A percentile compares a stretch with the other conserved stretches of the same genome.
These are phyloP conservation scores for Ochotona princeps DNA, from an alignment of 2,113 vertebrate genomes.

Conservation along the genomic window DNA sequence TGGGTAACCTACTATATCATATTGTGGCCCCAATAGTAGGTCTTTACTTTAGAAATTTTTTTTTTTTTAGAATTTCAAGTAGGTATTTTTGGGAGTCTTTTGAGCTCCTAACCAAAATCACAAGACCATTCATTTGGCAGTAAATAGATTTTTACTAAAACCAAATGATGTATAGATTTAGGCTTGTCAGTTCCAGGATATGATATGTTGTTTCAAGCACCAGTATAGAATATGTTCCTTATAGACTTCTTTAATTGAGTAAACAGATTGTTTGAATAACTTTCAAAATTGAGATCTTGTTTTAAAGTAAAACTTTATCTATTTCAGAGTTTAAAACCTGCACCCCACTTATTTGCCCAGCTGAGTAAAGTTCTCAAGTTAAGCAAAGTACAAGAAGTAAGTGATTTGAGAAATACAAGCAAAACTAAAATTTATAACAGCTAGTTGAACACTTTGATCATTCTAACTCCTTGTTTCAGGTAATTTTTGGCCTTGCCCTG, in stretches of 20 bases:
- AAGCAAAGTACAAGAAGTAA: conserved; percentile 99
- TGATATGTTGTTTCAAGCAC: background rate
- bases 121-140: background rate
- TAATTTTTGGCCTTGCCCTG: conserved; percentile 98
- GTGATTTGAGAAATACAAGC: conserved; percentile 78
- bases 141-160: conserved; percentile 37
- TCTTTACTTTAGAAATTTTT: conserved; percentile 20
- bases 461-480: conserved; percentile 86
- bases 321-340: conserved; percentile 99
- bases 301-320: conserved; percentile 73
- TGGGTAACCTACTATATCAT: too few species aligned
- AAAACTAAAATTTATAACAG: conserved; percentile 2
- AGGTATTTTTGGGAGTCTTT: background rate
- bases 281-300: background rate
- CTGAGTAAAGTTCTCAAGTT: conserved; percentile 99
- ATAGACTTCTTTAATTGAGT: background rate
- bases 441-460: background rate
- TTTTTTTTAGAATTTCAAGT: background rate
- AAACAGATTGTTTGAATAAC: background rate
- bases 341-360: conserved; percentile 97
- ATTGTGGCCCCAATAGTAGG: background rate
- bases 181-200: background rate
- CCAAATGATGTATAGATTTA: background rate
- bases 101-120: conserved; percentile 26
- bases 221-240: background rate